Evolutionary conservation across 2,888 invertebrate species (phyloP), one percentile per base, ranked within the genome.

Genomic region (Latrodectus hesperus): DNA sequence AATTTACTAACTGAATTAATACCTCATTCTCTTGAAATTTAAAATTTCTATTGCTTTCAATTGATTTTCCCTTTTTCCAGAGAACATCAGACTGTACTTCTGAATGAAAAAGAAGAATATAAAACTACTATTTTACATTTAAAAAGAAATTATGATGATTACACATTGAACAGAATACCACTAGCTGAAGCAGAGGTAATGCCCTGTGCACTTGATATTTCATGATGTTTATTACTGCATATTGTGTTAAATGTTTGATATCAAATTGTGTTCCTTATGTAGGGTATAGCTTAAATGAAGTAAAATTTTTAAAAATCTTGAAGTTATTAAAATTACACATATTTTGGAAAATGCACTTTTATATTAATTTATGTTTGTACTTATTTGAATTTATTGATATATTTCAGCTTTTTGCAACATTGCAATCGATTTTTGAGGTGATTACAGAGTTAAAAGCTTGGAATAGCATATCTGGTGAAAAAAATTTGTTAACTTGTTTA

Each of bases 141-240:
- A 51, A 67, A 68, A n/a, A 79, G 65, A 51, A 9, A 55, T 17
- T 74, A 67, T 74, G 70, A 84, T 65, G 17, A n/a, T 49, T 84
- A 68, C 60, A 16, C 26, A 16, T n/a, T 79, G 17, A 52, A 68
- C 49, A 79, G 67, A 68, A n/a, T 84, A 17, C 68, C 73, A 49
- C 38, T 73, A 68, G 67, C 68, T 17, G 74, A 79, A 55, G 38
- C 55, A n/a, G 74, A 79, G 55, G 84, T 84, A 84, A 38, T 60
- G 5, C 53, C 38, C 38, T 38, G 38, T 38, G 38, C 38, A 38
- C 38, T 38, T 38, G 5, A 38, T 6, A 38, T 4, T 38, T 38
- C 6, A 6, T 38, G 38, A 38, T 38, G 38, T 38, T 38, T 1
- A 38, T 38, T 38, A 38, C 6, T 38, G 38, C 38, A 38, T 38